Evolutionary conservation across 2,113 vertebrate genomes (phyloP), one percentile per base, ranked within the genome.

Genomic region (Diphyllodes magnificus): DNA sequence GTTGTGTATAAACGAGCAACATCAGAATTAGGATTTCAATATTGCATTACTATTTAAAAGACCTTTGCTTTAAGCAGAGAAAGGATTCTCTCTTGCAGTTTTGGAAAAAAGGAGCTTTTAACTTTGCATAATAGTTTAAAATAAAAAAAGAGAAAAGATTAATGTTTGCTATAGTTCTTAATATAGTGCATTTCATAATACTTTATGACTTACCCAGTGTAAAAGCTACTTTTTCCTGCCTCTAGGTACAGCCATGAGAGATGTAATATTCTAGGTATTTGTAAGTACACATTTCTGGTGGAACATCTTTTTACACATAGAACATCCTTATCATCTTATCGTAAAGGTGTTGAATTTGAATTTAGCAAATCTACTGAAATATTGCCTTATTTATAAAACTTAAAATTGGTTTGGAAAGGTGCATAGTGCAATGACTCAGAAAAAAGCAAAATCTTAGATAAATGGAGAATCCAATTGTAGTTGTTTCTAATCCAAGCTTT

Each of bases 211-310:
- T 95, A 51, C 30, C 14, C 61, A 51, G 19, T 76, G 44, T 89
- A 91, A 91, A 79, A 82, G 31, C 37, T 94, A 54, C 65, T 88
- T 40, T 84, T 86, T 78, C 40, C 87, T 93, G 22, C 54, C 54
- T 92, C 70, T 73, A 91, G 70, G 56, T 65, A 84, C 63, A 84
- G 77, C 35, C 17, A 70, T 86, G 19, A 39, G 25, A 86, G 31
- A 60, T 56, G 17, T 42, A 90, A 60, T 45, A 82, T 95, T 90
- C 49, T 95, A 87, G 88, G 70, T 78, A 63, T 82, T 82, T 94
- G 51, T 61, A 31, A 90, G 64, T 91, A 82, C 65, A 84, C 25
- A 56, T 69, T 94, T 94, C n/a, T 69, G 70, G 35, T 91, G 35
- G 49, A 95, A 64, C 51, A 49, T 88, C 37, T 93, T 95, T 83